Conservation (phyloP, 2,888 invertebrate species). For the Amphipoea oculea region DNA sequence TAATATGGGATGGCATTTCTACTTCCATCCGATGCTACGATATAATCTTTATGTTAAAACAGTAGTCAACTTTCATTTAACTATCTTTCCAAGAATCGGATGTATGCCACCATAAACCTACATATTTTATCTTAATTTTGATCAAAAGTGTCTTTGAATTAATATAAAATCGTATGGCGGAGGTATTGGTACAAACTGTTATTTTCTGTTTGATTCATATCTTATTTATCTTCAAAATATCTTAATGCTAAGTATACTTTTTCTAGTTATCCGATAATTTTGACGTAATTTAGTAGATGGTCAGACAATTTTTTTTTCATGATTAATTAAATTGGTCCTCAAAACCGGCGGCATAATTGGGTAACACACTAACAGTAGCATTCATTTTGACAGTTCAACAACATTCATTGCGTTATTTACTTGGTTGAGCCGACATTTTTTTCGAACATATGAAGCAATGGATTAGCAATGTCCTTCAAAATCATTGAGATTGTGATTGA, state of each 20-base stretch:
- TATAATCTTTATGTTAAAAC: slow-evolving; percentile 66
- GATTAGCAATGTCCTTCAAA: not conserved
- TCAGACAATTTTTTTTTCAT: not conserved
- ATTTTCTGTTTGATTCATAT: slow-evolving; percentile 58
- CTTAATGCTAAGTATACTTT: slow-evolving; percentile 32
- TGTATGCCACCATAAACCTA: slow-evolving; percentile 66
- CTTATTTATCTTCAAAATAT: slow-evolving; percentile 41
- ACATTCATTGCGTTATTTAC: not conserved
- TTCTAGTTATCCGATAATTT: slow-evolving; percentile 26
- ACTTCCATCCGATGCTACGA: slow-evolving; percentile 45
- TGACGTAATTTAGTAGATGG: slow-evolving; percentile 15
- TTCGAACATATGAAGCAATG: not conserved
- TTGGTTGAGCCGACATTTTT: not conserved
- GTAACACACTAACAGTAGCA: not conserved
- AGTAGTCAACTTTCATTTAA: slow-evolving; percentile 74
- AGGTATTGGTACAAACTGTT: slow-evolving; percentile 60
- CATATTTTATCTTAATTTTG: slow-evolving; percentile 68
- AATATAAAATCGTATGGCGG: slow-evolving; percentile 55
- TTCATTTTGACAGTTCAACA: not conserved
- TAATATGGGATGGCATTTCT: slow-evolving; percentile 29
- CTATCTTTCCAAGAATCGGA: slow-evolving; percentile 68
- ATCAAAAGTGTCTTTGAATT: slow-evolving; percentile 64
- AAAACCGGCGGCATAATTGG: not conserved
- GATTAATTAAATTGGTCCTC: slow-evolving; percentile 9
- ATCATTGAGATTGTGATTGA: not conserved